Evolutionary conservation across 2,888 invertebrate species (phyloP).

Genomic region (Endotricha flammealis): DNA sequence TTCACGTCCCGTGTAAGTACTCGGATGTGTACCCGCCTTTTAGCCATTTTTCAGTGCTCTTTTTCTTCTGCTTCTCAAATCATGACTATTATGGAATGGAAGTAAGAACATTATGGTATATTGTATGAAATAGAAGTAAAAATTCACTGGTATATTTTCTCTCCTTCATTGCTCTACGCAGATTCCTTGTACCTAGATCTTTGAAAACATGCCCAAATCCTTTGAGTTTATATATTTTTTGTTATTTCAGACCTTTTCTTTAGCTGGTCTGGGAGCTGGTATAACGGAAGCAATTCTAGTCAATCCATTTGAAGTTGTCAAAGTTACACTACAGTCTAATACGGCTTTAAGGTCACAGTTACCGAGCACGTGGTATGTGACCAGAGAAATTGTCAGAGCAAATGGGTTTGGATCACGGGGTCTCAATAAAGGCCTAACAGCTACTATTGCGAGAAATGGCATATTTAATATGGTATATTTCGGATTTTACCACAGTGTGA

Average conservation of each 20-base stretch:
- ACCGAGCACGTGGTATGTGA: constrained; percentile 88
- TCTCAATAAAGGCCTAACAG: constrained; percentile 91
- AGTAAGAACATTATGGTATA: no score
- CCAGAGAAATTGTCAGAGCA: constrained; percentile 85
- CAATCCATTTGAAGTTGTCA: constrained; percentile 97
- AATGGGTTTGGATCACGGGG: constrained; percentile 89
- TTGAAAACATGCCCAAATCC: no score
- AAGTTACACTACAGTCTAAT: constrained; percentile 91
- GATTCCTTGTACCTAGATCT: no score
- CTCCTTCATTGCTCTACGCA: no score
- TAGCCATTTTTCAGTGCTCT: no score
- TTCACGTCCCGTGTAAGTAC: no score
- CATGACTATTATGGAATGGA: no score
- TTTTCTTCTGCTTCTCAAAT: no score
- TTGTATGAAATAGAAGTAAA: no score
- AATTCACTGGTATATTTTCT: no score
- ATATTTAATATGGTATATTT: constrained; percentile 96
- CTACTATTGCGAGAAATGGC: constrained; percentile 93
- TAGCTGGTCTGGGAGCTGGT: constrained; percentile 93
- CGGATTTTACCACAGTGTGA: constrained; percentile 95
- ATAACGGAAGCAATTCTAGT: constrained; percentile 94
- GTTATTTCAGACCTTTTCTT: constrained; percentile 86
- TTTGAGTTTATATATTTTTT: no score
- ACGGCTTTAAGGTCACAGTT: constrained; percentile 79
- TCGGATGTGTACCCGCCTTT: no score